A percentile compares a stretch with the other conserved stretches of the same genome.
These are phyloP conservation scores for Idris sp. DNA, from an alignment of 1,140 invertebrate genomes.

Conservation along the genomic window DNA sequence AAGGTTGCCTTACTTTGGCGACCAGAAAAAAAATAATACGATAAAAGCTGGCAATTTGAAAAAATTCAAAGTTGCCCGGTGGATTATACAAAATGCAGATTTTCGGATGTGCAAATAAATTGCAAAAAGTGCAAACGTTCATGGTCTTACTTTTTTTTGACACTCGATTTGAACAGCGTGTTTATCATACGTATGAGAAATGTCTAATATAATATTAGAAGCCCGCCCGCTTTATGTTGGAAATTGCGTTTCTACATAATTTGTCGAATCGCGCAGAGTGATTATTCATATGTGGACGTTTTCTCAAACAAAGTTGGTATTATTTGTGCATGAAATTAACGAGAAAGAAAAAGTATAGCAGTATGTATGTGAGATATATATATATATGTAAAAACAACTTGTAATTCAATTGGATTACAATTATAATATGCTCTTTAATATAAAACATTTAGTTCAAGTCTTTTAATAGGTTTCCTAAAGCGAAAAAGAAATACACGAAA, in stretches of 20 bases:
- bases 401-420: no score
- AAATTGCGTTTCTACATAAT: constrained; percentile 38
- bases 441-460: no score
- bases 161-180: constrained; percentile 24
- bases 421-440: no score
- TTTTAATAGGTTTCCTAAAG: no score
- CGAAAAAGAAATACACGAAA: no score
- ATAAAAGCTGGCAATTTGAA: constrained; percentile 13
- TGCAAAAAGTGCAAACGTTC: constrained; percentile 32
- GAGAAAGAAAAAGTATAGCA: no score
- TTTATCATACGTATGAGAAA: constrained; percentile 28
- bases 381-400: no score
- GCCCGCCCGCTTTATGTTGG: no score
- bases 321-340: no score
- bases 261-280: constrained; percentile 30
- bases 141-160: constrained; percentile 13
- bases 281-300: constrained; percentile 36
- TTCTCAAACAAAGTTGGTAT: background rate
- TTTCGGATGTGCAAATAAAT: constrained; percentile 33
- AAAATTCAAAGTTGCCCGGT: constrained; percentile 23
- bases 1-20: constrained; percentile 8
- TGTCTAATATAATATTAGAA: constrained; percentile 30
- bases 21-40: background rate
- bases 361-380: no score
- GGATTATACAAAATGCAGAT: constrained; percentile 36